Percentiles rank a stretch among this genome's conserved stretches.
Conservation (phyloP, 2,888 invertebrate genomes). For the Aleiodes alternator region DNA sequence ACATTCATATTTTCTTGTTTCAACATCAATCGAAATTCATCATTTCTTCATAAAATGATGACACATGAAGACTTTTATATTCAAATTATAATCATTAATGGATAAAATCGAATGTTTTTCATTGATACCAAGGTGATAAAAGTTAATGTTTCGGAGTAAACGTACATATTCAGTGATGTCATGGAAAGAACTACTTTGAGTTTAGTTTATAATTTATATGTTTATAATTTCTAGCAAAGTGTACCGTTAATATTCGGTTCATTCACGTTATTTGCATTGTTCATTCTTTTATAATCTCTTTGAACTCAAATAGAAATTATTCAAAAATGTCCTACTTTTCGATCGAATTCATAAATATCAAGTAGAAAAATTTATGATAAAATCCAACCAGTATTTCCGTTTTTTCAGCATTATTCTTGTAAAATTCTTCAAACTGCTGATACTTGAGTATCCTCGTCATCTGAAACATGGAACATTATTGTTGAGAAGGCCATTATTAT, state of each 20-base stretch:
- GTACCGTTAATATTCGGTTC: conserved; percentile 13
- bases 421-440: conserved; percentile 77
- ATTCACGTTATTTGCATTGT: conserved; percentile 16
- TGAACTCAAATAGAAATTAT: conserved; percentile 49
- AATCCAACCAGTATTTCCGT: conserved; percentile 21
- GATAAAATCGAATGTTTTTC: no score
- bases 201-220: no score
- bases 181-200: no score
- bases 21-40: background rate
- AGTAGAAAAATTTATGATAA: conserved; percentile 25
- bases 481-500: conserved; percentile 36
- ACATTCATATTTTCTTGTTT: background rate
- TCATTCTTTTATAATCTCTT: conserved; percentile 28
- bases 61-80: background rate
- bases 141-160: no score
- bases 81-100: no score
- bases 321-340: conserved; percentile 52
- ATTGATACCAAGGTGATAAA: no score
- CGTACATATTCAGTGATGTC: no score
- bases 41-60: no score
- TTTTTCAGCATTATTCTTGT: conserved; percentile 12
- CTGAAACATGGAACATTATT: conserved; percentile 75
- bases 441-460: conserved; percentile 82
- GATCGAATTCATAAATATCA: conserved; percentile 21
- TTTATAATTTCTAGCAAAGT: conserved; percentile 17